Conservation (phyloP, 2,113 vertebrate species). For the Benitochromis conjunctus region DNA sequence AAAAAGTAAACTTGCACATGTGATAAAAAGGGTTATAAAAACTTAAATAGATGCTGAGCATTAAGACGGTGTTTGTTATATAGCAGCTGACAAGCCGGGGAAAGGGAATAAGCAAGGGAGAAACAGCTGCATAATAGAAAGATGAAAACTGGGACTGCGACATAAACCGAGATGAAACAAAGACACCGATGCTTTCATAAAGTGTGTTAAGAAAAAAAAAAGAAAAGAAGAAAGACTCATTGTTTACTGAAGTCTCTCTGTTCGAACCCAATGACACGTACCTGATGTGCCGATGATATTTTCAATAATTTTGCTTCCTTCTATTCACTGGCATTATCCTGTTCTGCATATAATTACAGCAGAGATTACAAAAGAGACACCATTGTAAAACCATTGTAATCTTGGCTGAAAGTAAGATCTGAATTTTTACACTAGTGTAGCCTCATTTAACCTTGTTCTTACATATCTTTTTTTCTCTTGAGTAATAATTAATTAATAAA, state of each 20-base stretch:
- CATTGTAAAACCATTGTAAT: fast-evolving
- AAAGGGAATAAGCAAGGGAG: not conserved
- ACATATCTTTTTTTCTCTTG: not conserved
- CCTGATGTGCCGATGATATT: not conserved
- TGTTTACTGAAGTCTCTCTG: not conserved
- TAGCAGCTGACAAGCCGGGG: fast-evolving
- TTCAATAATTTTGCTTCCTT: not conserved
- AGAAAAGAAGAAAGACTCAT: not conserved
- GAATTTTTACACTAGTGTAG: not conserved
- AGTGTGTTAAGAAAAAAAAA: not conserved
- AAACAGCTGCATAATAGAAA: not conserved
- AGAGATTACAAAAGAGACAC: not conserved
- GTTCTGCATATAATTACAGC: not conserved
- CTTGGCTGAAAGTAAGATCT: not conserved
- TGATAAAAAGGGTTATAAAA: not conserved
- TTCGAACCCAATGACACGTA: not conserved
- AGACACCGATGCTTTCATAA: not conserved
- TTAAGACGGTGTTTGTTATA: not conserved
- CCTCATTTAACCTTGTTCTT: not conserved
- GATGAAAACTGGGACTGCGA: not conserved
- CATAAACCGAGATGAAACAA: not conserved
- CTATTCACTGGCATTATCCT: not conserved
- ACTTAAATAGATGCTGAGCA: not conserved
- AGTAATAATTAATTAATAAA: fast-evolving
- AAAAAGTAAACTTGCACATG: not conserved